These are phyloP conservation scores for Dorcus parallelipipedus DNA, from an alignment of 2,888 invertebrate species.

Conservation along the genomic window DNA sequence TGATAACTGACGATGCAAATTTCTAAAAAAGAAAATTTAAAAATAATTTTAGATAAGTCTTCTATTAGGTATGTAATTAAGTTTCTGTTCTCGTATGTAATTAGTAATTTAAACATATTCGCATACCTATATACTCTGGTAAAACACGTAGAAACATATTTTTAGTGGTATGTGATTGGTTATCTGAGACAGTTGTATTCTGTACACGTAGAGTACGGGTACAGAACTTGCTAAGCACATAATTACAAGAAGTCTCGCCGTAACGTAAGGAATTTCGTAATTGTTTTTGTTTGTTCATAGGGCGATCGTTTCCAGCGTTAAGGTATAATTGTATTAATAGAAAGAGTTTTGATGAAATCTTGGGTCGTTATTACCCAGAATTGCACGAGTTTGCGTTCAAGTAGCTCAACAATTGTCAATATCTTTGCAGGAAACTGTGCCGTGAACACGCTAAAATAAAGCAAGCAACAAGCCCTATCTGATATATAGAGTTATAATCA, in stretches of 20 bases:
- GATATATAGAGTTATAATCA: conserved; percentile 34
- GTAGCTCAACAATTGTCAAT: conserved; percentile 38
- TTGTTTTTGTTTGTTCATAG: conserved; percentile 12
- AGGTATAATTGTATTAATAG: conserved; percentile 17
- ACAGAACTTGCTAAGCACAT: not conserved
- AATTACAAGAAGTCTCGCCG: conserved; percentile 4
- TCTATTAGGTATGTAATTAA: no score
- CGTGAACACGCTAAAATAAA: conserved; percentile 30
- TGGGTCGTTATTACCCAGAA: conserved; percentile 19
- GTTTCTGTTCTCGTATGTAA: no score
- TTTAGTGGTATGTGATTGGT: not conserved
- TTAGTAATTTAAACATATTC: no score
- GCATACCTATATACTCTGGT: no score
- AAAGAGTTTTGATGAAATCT: conserved; percentile 11
- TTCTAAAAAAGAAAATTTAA: no score
- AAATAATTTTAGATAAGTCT: no score
- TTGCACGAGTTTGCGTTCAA: conserved; percentile 38
- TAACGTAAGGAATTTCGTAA: conserved; percentile 10
- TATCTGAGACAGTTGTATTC: not conserved
- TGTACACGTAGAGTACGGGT: not conserved
- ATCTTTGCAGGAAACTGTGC: conserved; percentile 32
- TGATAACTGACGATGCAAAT: no score
- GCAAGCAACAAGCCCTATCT: conserved; percentile 27
- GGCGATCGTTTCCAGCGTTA: conserved; percentile 13
- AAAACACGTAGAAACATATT: no score